Conservation (phyloP, 2,888 invertebrate species). For the Octodonta nipae region DNA sequence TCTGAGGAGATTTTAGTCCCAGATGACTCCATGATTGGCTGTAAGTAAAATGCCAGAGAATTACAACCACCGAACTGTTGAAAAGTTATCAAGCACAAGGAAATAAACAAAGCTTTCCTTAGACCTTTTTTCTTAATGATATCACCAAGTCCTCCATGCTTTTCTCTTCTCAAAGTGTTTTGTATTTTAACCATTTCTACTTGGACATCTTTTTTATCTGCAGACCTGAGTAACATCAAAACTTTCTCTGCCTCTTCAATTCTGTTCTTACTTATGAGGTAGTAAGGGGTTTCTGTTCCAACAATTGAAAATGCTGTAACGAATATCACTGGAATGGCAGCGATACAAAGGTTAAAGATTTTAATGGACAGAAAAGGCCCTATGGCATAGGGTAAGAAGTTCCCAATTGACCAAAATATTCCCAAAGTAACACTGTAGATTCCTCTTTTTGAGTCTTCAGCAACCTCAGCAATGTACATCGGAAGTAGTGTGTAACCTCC, state of each 20-base stretch:
- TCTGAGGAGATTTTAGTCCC: conserved; percentile 47
- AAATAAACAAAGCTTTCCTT: conserved; percentile 59
- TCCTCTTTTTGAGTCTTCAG: conserved; percentile 62
- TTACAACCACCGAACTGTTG: conserved; percentile 59
- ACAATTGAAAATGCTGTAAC: conserved; percentile 42
- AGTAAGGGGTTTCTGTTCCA: conserved; percentile 71
- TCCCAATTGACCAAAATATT: conserved; percentile 54
- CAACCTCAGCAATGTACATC: conserved; percentile 75
- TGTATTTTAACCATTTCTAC: conserved; percentile 43
- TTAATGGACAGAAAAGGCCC: conserved; percentile 58
- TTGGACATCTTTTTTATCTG: conserved; percentile 17
- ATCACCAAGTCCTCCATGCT: conserved; percentile 38
- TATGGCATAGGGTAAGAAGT: conserved; percentile 51
- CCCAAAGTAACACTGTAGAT: conserved; percentile 53
- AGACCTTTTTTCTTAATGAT: conserved; percentile 51
- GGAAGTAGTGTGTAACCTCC: conserved; percentile 61
- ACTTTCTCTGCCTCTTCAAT: conserved; percentile 44
- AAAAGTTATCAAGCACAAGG: conserved; percentile 56
- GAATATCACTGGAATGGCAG: conserved; percentile 39
- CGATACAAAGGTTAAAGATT: conserved; percentile 40
- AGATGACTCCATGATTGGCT: conserved; percentile 52
- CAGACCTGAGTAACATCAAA: conserved; percentile 50
- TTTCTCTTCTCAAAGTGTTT: conserved; percentile 32
- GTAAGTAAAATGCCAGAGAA: conserved; percentile 33
- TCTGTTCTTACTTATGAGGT: conserved; percentile 45